Evolutionary conservation across 2,888 invertebrate species (phyloP).

Genomic region (Acleris cristana): DNA sequence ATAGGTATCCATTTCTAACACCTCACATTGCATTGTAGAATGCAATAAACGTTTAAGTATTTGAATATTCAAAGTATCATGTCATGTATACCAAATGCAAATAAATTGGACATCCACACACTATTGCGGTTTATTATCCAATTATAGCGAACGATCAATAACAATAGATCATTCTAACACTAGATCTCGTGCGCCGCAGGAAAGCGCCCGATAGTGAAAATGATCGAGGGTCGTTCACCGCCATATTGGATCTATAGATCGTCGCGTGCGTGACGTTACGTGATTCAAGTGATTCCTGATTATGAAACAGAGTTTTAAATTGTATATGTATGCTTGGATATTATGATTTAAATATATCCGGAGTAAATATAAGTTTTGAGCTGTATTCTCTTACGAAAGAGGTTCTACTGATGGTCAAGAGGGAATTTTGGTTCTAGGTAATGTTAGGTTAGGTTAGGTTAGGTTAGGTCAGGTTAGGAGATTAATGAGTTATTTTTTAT

Average conservation of each 20-base stretch:
- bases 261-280: slow-evolving; percentile 39
- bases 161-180: slow-evolving; percentile 25
- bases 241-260: slow-evolving; percentile 45
- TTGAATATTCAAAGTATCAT: neutral
- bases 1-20: neutral
- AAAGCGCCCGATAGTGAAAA: slow-evolving; percentile 49
- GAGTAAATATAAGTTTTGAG: too few species aligned
- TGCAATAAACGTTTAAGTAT: neutral
- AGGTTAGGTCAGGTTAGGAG: too few species aligned
- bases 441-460: too few species aligned
- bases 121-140: too few species aligned
- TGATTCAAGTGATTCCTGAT: slow-evolving; percentile 33
- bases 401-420: too few species aligned
- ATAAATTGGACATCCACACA: too few species aligned
- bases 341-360: too few species aligned
- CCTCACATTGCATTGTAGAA: neutral
- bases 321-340: too few species aligned
- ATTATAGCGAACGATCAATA: neutral
- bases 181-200: slow-evolving; percentile 39
- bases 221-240: slow-evolving; percentile 50
- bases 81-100: too few species aligned
- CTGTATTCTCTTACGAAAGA: too few species aligned
- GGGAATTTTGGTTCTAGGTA: too few species aligned
- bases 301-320: neutral
- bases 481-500: too few species aligned